Conservation (phyloP, 2,888 invertebrate species). For the Lathronympha strigana region DNA sequence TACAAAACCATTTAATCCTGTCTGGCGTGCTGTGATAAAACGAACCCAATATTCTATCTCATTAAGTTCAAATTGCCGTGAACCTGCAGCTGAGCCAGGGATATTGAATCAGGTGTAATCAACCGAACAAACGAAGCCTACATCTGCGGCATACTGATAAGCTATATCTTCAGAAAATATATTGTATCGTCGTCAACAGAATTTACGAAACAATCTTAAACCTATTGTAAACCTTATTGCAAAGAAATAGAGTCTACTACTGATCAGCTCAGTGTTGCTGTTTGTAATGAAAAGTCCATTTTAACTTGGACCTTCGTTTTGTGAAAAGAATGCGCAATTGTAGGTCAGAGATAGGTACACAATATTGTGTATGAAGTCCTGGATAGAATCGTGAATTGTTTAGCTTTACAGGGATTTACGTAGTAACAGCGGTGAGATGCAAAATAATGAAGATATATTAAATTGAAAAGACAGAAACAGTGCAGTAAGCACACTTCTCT, state of each 20-base stretch:
- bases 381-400: too few relatives aligned
- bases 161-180: not conserved
- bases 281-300: not conserved
- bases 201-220: not conserved
- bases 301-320: not conserved
- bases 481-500: too few relatives aligned
- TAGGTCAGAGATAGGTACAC: too few relatives aligned
- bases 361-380: too few relatives aligned
- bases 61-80: constrained; percentile 46
- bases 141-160: constrained; percentile 37
- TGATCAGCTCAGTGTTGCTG: not conserved
- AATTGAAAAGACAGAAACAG: not conserved
- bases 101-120: constrained; percentile 35
- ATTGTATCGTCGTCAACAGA: not conserved
- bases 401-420: too few relatives aligned
- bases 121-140: constrained; percentile 17
- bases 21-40: constrained; percentile 35
- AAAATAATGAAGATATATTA: not conserved
- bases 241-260: not conserved
- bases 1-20: constrained; percentile 4
- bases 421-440: not conserved
- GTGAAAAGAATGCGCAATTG: not conserved
- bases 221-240: not conserved
- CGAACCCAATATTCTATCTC: constrained; percentile 46
- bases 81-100: constrained; percentile 7